These are phyloP conservation scores for Sminthopsis crassicaudata DNA, from an alignment of 2,113 vertebrate genomes.

Conservation along the genomic window DNA sequence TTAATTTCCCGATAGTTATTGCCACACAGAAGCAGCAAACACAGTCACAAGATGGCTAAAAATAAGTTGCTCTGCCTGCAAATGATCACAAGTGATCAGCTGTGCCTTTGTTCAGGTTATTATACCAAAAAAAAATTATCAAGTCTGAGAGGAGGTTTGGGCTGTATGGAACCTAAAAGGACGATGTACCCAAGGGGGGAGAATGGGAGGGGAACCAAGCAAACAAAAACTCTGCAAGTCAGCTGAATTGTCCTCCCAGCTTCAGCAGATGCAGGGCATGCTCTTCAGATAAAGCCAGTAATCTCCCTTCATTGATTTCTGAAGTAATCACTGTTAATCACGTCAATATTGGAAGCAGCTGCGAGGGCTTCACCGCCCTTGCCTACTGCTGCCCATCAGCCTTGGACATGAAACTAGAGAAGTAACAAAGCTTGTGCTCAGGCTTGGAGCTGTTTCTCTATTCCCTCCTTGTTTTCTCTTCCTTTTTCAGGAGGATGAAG, in stretches of 20 bases:
- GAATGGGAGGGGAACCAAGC: slow-evolving; percentile 51
- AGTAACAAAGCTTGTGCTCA: background rate
- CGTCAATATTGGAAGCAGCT: slow-evolving; percentile 60
- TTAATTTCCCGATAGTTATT: slow-evolving; percentile 56
- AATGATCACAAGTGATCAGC: slow-evolving; percentile 73
- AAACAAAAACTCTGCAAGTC: slow-evolving; percentile 18
- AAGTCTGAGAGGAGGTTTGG: slow-evolving; percentile 59
- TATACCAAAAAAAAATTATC: slow-evolving; percentile 70
- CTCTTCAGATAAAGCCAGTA: slow-evolving; percentile 65
- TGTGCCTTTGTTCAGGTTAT: slow-evolving; percentile 76
- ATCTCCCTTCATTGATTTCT: slow-evolving; percentile 70
- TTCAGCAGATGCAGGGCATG: slow-evolving; percentile 47
- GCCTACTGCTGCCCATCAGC: slow-evolving; percentile 10
- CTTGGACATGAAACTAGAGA: slow-evolving; percentile 25
- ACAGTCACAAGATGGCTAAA: slow-evolving; percentile 75
- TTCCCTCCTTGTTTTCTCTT: background rate
- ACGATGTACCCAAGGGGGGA: slow-evolving; percentile 25
- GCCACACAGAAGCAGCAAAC: slow-evolving; percentile 56
- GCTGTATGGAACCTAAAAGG: slow-evolving; percentile 33
- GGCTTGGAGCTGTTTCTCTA: background rate
- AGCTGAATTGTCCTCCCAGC: slow-evolving; percentile 8
- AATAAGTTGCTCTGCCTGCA: slow-evolving; percentile 73
- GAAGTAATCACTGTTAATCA: slow-evolving; percentile 68
- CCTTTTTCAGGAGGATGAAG: background rate
- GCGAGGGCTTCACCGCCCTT: background rate